Base-by-base conservation (phyloP, 2,113 vertebrate species). In the Anthoscopus minutus region DNA sequence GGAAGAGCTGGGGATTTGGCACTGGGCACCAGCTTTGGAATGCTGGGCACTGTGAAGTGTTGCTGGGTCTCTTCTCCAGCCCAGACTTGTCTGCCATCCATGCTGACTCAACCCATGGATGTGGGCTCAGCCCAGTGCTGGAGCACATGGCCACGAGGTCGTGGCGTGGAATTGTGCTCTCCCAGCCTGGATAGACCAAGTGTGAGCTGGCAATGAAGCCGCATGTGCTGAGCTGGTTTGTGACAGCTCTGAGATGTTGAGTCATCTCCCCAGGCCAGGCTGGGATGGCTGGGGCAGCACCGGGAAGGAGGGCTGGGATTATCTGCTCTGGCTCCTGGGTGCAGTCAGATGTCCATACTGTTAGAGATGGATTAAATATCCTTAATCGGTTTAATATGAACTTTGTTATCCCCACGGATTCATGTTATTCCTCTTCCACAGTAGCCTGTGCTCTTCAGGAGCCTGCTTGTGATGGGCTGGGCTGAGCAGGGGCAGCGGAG, bases 381-480 rank as follows among this genome's bases (percentile, higher is more conserved):
- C 86, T 35, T 91, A 91, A 93, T 92, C 24, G 42, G 72, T 93
- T 95, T 93, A 84, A 79, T 94, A 85, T n/a, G 77, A 96, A 95
- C 82, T 92, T 91, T 88, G 80, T 94, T 94, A 87, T 96, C 96
- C 84, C 33, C 28, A 2, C 44, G 38, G 91, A 86, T 83, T 13
- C 42, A 53, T 70, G 72, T 62, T 64, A 19, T 22, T 94, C 79
- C 58, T 50, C 44, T 35, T 18, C 64, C 71, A 35, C 51, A 7
- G 2, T 4, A 80, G 66, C 73, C 67, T 60, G 30, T 62, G 38
- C 54, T 42, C 53, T 15, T 40, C n/a, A 3, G 3, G 38, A 81
- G 24, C 71, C 35, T 8, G 31, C 44, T 62, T 1, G 0, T 4
- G 5, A 3, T 17, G 12, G 78, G 64, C 51, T 11, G 33, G 25